Base-by-base conservation (phyloP, 2,797 vertebrate species). In the Melanotaenia maccullochi region DNA sequence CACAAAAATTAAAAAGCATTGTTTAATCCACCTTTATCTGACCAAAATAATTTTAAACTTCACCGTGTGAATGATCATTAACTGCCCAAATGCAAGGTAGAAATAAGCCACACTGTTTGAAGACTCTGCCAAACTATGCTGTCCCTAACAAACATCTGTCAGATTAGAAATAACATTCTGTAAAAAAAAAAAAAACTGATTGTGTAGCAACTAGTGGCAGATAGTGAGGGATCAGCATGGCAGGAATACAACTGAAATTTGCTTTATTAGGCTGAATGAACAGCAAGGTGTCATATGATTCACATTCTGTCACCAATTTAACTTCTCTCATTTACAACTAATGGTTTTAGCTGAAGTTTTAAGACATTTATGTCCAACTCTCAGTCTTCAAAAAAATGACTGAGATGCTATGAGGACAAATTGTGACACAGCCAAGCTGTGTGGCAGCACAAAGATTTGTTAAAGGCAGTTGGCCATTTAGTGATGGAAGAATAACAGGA, bases 251-350 rank as follows among this genome's bases (percentile, higher is more conserved):
- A 42, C 42, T 28, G 24, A 60, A 8, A 25, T 24, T 12, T 28
- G 25, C 24, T 61, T 44, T 61, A 30, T 44, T 44, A 24, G 38
- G n/a, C 24, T 38, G n/a, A 60, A 38, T 60, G 35, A 5, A 38
- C 35, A 40, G 35, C 58, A 22, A 24, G 4, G 33, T 60, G 58
- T 60, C 35, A 38, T 38, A 22, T 22, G 58, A 60, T 60, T 60
- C 38, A 38, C 35, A 12, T 24, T 59, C n/a, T 60, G 33, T 16
- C 33, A 24, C 35, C 33, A 38, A 16, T 20, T 18, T 44, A 20
- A 61, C 1, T 25, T 18, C 14, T 30, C 38, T 18, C 25, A 20
- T 8, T 18, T 12, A 30, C 25, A 32, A 16, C 40, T 9, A 62
- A 47, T 28, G 9, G 30, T 30, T 30, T 32, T 7, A 47, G 24